Base-by-base conservation (phyloP, 2,888 invertebrate genomes). In the Anthophora plumipes region DNA sequence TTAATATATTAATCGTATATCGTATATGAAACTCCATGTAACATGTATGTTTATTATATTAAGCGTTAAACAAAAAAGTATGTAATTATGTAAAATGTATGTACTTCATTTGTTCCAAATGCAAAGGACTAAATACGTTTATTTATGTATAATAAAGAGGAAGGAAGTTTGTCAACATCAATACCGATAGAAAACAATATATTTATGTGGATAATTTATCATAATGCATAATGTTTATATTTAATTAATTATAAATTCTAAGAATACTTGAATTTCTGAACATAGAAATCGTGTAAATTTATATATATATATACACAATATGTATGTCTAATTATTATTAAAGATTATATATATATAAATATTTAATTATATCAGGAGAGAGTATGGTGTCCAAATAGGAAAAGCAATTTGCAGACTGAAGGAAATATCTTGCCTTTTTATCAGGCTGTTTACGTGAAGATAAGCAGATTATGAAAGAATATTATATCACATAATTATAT, bases 371-470 rank as follows among this genome's bases (percentile, higher is more conserved):
- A 88, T 88, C 84, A 87, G 85, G 85, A 85, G 86, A 85, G 63
- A 77, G 80, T n/a, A 90, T 86, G 84, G 78, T 85, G 86, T 91
- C 88, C 89, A 88, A 87, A 85, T 90, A 88, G 86, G 82, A 86
- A 88, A 90, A 85, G n/a, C 75, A 89, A 85, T 88, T 85, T 87
- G 88, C 91, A 92, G 92, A 92, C 92, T 91, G 92, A 92, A 80
- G 89, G 85, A 90, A 90, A 90, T 90, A 90, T 90, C 88, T 91
- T 91, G 91, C 90, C 91, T 91, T 92, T 91, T 84, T 87, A 89
- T 85, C 74, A 75, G 82, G 79, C 77, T 81, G 55, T 80, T 55
- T 85, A 69, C 66, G 72, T 78, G 59, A 69, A 75, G 77, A 39
- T 72, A 85, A 39, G 71, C 74, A 41, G 55, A 68, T n/a, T 54